Evolutionary conservation across 2,113 vertebrate species (phyloP).

Genomic region (Poecile atricapillus): DNA sequence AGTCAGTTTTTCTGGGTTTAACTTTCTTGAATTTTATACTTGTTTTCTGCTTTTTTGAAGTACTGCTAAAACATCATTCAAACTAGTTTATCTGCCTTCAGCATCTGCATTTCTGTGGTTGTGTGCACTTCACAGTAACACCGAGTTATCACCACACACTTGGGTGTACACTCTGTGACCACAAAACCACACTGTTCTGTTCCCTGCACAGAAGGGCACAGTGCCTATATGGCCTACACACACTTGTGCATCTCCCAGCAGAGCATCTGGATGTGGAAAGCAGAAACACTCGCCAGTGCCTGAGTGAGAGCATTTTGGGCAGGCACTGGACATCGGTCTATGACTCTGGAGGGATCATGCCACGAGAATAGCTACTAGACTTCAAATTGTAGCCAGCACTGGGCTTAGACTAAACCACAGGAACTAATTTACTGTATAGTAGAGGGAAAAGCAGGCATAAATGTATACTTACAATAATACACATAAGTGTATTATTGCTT

Average conservation of each 20-base stretch:
- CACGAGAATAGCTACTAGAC: fast-evolving
- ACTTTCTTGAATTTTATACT: neutral
- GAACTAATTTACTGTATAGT: neutral
- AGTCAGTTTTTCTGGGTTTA: neutral
- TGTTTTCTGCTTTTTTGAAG: neutral
- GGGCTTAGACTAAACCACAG: neutral
- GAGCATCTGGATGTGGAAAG: neutral
- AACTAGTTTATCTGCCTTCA: neutral
- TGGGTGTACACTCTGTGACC: neutral
- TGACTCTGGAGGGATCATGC: neutral
- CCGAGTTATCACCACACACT: neutral
- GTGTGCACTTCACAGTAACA: neutral
- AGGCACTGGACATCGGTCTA: fast-evolving
- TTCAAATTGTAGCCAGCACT: neutral
- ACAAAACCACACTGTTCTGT: neutral
- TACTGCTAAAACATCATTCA: neutral
- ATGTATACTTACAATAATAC: neutral
- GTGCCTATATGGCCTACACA: neutral
- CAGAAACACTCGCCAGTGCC: neutral
- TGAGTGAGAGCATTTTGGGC: neutral
- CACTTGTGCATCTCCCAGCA: fast-evolving
- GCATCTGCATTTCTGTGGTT: neutral
- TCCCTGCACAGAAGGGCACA: neutral
- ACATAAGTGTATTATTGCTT: neutral
- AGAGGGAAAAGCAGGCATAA: neutral